Percentiles rank a stretch among this genome's conserved stretches.
These are phyloP conservation scores for Ochropleura plecta DNA, from an alignment of 2,888 invertebrate genomes.

Conservation along the genomic window DNA sequence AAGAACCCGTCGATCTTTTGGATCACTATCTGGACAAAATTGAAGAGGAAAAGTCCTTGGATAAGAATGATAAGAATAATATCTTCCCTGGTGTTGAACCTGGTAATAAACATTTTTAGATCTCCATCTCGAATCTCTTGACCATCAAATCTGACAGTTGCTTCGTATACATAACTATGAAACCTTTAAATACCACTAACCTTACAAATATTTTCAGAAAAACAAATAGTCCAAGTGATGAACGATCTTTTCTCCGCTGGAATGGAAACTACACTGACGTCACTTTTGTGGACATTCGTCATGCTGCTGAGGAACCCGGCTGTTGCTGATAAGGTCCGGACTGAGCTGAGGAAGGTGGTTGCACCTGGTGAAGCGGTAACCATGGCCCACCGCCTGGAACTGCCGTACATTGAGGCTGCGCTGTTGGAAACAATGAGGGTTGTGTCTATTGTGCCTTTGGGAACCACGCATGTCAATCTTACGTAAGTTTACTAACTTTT, in stretches of 20 bases:
- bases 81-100: constrained; percentile 36
- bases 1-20: constrained; percentile 71
- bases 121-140: background rate
- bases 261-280: constrained; percentile 96
- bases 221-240: constrained; percentile 96
- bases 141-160: background rate
- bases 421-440: constrained; percentile 94
- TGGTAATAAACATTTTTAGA: constrained; percentile 28
- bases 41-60: constrained; percentile 41
- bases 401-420: constrained; percentile 95
- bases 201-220: constrained; percentile 87
- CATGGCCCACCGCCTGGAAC: constrained; percentile 93
- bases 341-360: constrained; percentile 94
- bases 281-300: constrained; percentile 95
- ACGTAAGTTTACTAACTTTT: constrained; percentile 89
- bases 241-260: constrained; percentile 97
- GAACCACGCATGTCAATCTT: constrained; percentile 95
- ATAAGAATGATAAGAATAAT: constrained; percentile 24
- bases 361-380: constrained; percentile 93
- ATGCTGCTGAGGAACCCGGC: constrained; percentile 95
- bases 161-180: constrained; percentile 1
- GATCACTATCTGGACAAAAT: constrained; percentile 73
- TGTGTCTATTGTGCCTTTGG: constrained; percentile 95
- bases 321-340: constrained; percentile 93
- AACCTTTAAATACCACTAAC: background rate